Percentiles rank a stretch among this genome's conserved stretches.
Conservation (phyloP, 1,140 invertebrate species). For the Drosophila hydei region DNA sequence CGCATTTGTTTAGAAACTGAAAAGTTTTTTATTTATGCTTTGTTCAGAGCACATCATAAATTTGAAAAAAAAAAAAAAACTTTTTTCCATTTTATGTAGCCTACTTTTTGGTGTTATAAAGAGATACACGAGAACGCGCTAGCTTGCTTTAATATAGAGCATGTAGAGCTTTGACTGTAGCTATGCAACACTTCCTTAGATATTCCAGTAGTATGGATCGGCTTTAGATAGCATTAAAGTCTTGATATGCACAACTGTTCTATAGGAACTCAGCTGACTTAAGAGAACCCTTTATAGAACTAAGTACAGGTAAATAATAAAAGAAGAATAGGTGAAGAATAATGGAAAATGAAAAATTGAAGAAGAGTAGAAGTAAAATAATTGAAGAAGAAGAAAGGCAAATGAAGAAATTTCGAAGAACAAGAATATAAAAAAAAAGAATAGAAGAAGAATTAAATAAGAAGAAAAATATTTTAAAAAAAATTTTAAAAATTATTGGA, state of each 20-base stretch:
- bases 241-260: too few relatives aligned
- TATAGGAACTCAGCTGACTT: neutral
- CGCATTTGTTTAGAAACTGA: slow-evolving; percentile 16
- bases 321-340: too few relatives aligned
- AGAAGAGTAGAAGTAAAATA: too few relatives aligned
- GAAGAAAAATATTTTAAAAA: too few relatives aligned
- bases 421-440: too few relatives aligned
- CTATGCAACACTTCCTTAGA: neutral
- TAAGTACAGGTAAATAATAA: neutral
- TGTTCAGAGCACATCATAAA: slow-evolving; percentile 19
- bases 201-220: neutral
- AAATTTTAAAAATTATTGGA: too few relatives aligned
- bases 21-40: slow-evolving; percentile 22
- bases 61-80: slow-evolving; percentile 1
- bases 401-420: too few relatives aligned
- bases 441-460: too few relatives aligned
- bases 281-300: neutral
- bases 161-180: neutral
- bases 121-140: neutral
- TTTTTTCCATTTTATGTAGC: slow-evolving; percentile 21
- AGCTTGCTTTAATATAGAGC: too few relatives aligned
- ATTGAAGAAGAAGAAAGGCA: too few relatives aligned
- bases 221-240: neutral
- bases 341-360: too few relatives aligned
- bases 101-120: slow-evolving; percentile 15